A percentile compares a stretch with the other conserved stretches of the same genome.
phyloP scores from a whole-genome alignment of 2,113 vertebrate genomes.

The Osmerus eperlanus region DNA sequence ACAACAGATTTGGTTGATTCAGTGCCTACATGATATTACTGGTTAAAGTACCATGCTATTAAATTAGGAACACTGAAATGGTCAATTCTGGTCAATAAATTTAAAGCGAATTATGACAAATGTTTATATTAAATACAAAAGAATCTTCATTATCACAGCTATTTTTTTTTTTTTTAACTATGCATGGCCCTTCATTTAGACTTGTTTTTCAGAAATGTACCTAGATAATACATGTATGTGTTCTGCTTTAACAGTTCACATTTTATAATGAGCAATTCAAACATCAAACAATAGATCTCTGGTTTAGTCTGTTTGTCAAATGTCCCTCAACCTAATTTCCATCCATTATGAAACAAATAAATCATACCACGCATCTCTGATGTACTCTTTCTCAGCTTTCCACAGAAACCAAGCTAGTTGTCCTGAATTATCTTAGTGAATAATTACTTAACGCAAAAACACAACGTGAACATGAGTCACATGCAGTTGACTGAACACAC shows the following conservation, averaged over 20 bases:
- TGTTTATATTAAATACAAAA: too few species aligned
- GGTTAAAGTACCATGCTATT: too few species aligned
- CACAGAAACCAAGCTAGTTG: slow-evolving; percentile 37
- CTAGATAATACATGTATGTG: slow-evolving; percentile 2
- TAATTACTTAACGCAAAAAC: slow-evolving; percentile 27
- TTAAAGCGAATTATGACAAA: too few species aligned
- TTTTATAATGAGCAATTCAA: slow-evolving; percentile 1
- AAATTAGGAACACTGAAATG: too few species aligned
- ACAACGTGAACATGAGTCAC: slow-evolving; percentile 44
- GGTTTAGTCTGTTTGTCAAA: slow-evolving; percentile 7
- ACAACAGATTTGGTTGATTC: too few species aligned
- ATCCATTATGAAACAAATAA: slow-evolving; percentile 29
- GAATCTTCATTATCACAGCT: too few species aligned
- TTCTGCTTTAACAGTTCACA: slow-evolving; percentile 12
- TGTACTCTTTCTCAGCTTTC: slow-evolving; percentile 29
- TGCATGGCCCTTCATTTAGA: not conserved
- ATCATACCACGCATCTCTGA: slow-evolving; percentile 14
- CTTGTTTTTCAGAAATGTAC: not conserved
- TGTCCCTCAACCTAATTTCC: not conserved
- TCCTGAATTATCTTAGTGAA: slow-evolving; percentile 39
- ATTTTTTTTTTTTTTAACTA: not conserved
- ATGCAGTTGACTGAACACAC: slow-evolving; percentile 47
- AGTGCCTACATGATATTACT: too few species aligned
- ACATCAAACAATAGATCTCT: slow-evolving; percentile 2
- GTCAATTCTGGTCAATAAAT: too few species aligned